Conservation (phyloP, 92 coral and sea anemone genomes). For the Bergia sp. region DNA sequence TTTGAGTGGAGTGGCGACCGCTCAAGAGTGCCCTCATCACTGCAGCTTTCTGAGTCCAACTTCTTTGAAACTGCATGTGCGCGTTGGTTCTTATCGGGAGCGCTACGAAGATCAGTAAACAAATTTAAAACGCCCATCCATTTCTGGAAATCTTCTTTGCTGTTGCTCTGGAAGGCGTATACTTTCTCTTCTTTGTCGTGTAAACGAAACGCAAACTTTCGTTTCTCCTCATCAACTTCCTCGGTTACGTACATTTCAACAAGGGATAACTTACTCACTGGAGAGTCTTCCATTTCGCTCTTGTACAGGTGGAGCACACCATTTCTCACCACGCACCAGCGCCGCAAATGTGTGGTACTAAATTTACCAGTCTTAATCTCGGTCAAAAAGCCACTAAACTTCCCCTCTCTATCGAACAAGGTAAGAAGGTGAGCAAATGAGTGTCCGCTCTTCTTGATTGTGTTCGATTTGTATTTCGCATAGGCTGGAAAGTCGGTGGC, state of each 20-base stretch:
- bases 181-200: slow-evolving; percentile 75
- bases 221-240: slow-evolving; percentile 61
- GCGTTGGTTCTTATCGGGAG: slow-evolving; percentile 56
- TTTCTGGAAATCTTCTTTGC: slow-evolving; percentile 73
- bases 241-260: slow-evolving; percentile 88
- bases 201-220: slow-evolving; percentile 67
- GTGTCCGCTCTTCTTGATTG: slow-evolving; percentile 70
- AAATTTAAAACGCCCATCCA: slow-evolving; percentile 80
- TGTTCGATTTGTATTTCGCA: slow-evolving; percentile 59
- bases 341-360: slow-evolving; percentile 85
- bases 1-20: slow-evolving; percentile 61
- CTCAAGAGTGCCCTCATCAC: slow-evolving; percentile 61
- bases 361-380: slow-evolving; percentile 80
- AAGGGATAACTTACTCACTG: slow-evolving; percentile 61
- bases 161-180: slow-evolving; percentile 62
- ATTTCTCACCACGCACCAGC: slow-evolving; percentile 94
- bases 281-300: slow-evolving; percentile 68
- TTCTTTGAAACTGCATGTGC: slow-evolving; percentile 27
- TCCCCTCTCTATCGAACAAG: slow-evolving; percentile 89
- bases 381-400: slow-evolving; percentile 87
- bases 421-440: slow-evolving; percentile 65
- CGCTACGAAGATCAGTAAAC: slow-evolving; percentile 73
- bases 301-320: slow-evolving; percentile 82
- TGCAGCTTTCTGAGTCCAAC: slow-evolving; percentile 42
- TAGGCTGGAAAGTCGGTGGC: slow-evolving; percentile 43